Evolutionary conservation across 2,888 invertebrate species (phyloP).

Genomic region (Clitarchus hookeri): DNA sequence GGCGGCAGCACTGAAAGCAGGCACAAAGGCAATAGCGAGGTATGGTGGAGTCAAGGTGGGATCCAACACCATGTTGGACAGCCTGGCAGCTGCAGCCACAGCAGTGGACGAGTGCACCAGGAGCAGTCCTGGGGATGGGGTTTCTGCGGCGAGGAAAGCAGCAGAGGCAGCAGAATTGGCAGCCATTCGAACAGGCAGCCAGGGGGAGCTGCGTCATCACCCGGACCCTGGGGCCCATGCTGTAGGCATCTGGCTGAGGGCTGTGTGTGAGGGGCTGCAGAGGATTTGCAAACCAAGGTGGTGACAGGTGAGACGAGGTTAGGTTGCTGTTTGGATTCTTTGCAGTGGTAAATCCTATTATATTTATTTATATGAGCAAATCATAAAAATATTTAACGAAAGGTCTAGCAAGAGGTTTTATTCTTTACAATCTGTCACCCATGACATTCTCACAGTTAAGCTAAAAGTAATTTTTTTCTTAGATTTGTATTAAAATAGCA

Average conservation of each 20-base stretch:
- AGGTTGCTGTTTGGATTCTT: no score
- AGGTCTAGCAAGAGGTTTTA: no score
- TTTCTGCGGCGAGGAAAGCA: constrained; percentile 17
- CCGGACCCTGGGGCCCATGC: constrained; percentile 66
- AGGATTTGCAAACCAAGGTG: neutral
- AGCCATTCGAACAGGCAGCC: constrained; percentile 44
- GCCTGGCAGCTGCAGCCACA: constrained; percentile 32
- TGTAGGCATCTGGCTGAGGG: constrained; percentile 63
- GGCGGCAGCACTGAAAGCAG: constrained; percentile 60
- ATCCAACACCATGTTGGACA: constrained; percentile 72
- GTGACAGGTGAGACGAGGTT: neutral
- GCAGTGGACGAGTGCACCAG: constrained; percentile 16
- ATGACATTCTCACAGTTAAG: no score
- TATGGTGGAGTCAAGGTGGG: constrained; percentile 75
- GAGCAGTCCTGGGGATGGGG: neutral
- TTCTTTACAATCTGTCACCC: no score
- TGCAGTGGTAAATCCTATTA: no score
- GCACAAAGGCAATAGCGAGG: constrained; percentile 64
- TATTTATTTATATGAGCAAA: no score
- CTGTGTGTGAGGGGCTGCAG: constrained; percentile 54
- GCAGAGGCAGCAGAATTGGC: constrained; percentile 52
- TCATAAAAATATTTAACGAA: no score
- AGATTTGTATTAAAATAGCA: no score
- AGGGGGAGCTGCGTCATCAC: constrained; percentile 49
- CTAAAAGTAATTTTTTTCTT: no score